Evolutionary conservation across 1,140 invertebrate species (phyloP).

Genomic region (Bombus soroeensis): DNA sequence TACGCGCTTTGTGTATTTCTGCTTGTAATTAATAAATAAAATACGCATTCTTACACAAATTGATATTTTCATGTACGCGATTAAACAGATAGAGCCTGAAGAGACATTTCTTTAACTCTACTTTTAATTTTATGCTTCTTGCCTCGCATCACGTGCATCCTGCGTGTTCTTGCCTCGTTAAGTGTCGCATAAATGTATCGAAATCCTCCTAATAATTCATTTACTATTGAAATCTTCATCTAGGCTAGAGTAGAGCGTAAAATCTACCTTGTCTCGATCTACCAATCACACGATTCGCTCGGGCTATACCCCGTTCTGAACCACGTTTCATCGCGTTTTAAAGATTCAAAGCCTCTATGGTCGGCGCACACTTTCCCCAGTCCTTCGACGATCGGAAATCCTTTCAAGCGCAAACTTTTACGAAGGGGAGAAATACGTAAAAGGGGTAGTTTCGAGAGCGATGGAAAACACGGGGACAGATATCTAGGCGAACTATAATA

Average conservation of each 20-base stretch:
- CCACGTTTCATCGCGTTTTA: constrained; percentile 13
- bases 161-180: no score
- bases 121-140: no score
- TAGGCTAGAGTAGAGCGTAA: background rate
- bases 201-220: no score
- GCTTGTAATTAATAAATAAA: no score
- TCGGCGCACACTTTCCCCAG: background rate
- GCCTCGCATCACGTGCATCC: no score
- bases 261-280: background rate
- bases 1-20: no score
- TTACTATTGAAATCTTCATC: background rate
- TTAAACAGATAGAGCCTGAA: no score
- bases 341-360: constrained; percentile 24
- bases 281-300: background rate
- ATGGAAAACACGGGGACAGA: constrained; percentile 24
- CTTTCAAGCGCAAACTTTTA: constrained; percentile 21
- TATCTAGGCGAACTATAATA: constrained; percentile 52
- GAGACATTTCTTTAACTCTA: no score
- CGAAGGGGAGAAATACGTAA: background rate
- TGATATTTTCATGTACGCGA: no score
- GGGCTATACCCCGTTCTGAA: background rate
- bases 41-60: no score
- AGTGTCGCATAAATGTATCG: no score
- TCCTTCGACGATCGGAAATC: constrained; percentile 16
- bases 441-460: constrained; percentile 31